Percentiles rank a stretch among this genome's conserved stretches.
Conservation (phyloP, 2,888 invertebrate genomes). For the Phyto melanocephala region DNA sequence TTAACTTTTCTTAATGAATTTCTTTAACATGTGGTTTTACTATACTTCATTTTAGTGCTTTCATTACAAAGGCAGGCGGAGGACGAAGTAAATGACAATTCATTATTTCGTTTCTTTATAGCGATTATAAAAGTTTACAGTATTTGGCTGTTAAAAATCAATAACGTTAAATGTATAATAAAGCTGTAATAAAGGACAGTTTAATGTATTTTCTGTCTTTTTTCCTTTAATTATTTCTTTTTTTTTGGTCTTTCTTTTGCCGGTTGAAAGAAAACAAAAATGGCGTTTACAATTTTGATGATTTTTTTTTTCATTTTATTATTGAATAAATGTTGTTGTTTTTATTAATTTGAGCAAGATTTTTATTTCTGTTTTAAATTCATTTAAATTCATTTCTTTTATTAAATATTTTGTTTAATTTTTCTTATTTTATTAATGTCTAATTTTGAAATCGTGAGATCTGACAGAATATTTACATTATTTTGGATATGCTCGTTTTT, state of each 20-base stretch:
- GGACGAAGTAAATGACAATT: constrained; percentile 24
- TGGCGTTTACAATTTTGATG: constrained; percentile 25
- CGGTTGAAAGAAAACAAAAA: background rate
- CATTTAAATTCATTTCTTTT: constrained; percentile 5
- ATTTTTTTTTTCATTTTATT: constrained; percentile 16
- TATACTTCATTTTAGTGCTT: background rate
- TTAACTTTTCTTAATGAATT: constrained; percentile 5
- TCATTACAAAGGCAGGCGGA: constrained; percentile 3
- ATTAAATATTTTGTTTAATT: background rate
- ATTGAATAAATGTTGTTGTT: background rate
- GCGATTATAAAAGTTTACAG: constrained; percentile 42
- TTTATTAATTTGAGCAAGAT: background rate
- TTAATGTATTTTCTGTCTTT: constrained; percentile 26
- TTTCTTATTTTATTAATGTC: background rate
- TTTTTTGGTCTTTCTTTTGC: background rate
- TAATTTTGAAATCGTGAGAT: no score
- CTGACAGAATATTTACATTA: no score
- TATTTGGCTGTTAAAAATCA: constrained; percentile 55
- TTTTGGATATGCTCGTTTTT: no score
- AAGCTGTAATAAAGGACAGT: constrained; percentile 1
- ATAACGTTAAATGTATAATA: constrained; percentile 50
- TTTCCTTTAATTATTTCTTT: background rate
- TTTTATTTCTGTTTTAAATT: background rate
- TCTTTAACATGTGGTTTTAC: constrained; percentile 35
- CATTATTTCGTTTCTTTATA: constrained; percentile 18